Conservation (phyloP, 2,888 invertebrate species). For the Hipparchia sbordonii region DNA sequence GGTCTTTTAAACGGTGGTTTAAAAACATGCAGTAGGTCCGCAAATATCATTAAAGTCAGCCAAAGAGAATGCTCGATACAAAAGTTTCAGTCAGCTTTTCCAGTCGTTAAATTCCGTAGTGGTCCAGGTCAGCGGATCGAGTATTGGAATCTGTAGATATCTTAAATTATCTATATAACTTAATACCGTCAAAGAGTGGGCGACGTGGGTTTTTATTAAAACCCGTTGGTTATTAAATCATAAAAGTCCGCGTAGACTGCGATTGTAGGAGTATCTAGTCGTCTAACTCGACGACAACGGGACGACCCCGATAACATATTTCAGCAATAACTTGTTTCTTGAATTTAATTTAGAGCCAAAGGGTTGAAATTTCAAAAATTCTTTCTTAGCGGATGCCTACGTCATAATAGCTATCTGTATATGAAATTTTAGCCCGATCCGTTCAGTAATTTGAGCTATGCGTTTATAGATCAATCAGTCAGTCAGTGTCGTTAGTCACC, state of each 20-base stretch:
- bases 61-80: background rate
- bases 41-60: background rate
- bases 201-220: constrained; percentile 25
- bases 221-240: constrained; percentile 29
- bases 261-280: background rate
- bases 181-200: constrained; percentile 16
- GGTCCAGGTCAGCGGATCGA: background rate
- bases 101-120: background rate
- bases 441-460: no score
- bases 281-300: background rate
- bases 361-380: no score
- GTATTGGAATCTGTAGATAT: constrained; percentile 2
- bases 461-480: no score
- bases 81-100: constrained; percentile 8
- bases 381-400: no score
- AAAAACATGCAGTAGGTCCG: background rate
- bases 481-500: no score
- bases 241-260: background rate
- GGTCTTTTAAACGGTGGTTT: no score
- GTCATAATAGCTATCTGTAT: no score
- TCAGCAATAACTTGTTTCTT: no score
- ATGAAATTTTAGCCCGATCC: no score
- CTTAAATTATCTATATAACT: background rate
- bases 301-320: background rate
- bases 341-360: no score